Conservation (phyloP, 2,113 vertebrate species). For the Daphoenositta chrysoptera region DNA sequence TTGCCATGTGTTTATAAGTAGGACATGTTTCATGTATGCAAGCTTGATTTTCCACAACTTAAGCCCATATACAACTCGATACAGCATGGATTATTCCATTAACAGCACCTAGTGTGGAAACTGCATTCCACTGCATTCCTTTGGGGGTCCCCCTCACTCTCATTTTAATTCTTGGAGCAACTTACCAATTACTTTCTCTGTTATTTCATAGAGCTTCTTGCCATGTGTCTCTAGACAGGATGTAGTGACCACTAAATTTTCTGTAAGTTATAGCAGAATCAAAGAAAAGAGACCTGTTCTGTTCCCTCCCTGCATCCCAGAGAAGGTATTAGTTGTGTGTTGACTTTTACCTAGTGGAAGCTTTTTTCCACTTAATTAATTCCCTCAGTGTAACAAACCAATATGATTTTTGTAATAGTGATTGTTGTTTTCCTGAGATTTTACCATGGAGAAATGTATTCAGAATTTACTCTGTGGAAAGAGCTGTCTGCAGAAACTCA, state of each 20-base stretch:
- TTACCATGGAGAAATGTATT: not conserved
- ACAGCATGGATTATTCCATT: not conserved
- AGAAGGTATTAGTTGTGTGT: rapidly evolving
- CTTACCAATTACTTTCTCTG: not conserved
- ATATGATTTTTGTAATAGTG: not conserved
- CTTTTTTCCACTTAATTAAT: not conserved
- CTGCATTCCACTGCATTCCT: not conserved
- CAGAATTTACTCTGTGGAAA: not conserved
- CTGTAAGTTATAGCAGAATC: not conserved
- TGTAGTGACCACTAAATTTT: not conserved
- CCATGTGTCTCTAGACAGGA: not conserved
- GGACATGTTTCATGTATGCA: not conserved
- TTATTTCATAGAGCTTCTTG: not conserved
- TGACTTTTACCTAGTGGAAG: not conserved
- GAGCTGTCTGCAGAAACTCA: not conserved
- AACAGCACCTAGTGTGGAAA: not conserved
- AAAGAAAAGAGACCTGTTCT: not conserved
- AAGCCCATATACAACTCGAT: not conserved
- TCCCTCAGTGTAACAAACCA: not conserved
- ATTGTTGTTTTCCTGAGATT: not conserved
- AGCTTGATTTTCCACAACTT: not conserved
- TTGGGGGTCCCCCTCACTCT: not conserved
- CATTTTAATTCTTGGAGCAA: not conserved
- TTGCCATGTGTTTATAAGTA: not conserved
- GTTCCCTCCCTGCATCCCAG: not conserved